Conservation (phyloP, 2,888 invertebrate genomes). For the Pterostichus madidus region DNA sequence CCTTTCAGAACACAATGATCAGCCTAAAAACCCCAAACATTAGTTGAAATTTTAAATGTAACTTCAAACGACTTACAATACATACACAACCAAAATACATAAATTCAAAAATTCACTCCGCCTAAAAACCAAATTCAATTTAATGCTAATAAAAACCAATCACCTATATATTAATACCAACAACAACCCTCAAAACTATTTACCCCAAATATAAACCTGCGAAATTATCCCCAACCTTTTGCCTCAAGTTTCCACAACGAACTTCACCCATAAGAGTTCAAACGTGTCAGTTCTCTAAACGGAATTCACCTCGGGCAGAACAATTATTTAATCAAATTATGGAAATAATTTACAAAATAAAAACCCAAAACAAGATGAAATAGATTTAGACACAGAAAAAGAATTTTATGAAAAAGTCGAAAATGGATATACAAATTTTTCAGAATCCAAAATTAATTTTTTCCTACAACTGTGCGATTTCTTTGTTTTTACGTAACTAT, state of each 20-base stretch:
- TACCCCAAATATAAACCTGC: too few relatives aligned
- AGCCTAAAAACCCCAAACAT: slow-evolving; percentile 1
- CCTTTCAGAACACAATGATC: slow-evolving; percentile 4
- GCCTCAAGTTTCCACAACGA: slow-evolving; percentile 22
- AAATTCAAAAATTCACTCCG: slow-evolving; percentile 9
- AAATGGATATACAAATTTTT: not conserved
- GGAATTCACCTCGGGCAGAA: slow-evolving; percentile 8
- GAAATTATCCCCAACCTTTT: slow-evolving; percentile 11
- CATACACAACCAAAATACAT: slow-evolving; percentile 38
- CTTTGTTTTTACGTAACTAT: too few relatives aligned
- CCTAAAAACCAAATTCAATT: too few relatives aligned
- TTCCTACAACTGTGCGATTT: too few relatives aligned
- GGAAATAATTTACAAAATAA: not conserved
- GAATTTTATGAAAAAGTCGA: not conserved
- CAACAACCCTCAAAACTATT: slow-evolving; percentile 25
- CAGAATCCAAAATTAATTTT: slow-evolving; percentile 20
- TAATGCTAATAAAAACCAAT: not conserved
- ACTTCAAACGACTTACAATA: slow-evolving; percentile 20
- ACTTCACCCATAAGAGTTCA: too few relatives aligned
- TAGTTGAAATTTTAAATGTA: slow-evolving; percentile 9
- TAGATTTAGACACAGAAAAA: too few relatives aligned
- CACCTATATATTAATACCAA: slow-evolving; percentile 27
- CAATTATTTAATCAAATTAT: slow-evolving; percentile 24
- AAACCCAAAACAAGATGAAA: too few relatives aligned
- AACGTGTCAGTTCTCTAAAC: slow-evolving; percentile 17